Percentiles rank a stretch among this genome's conserved stretches.
Conservation (phyloP, 2,113 vertebrate genomes). For the Heterocephalus glaber region DNA sequence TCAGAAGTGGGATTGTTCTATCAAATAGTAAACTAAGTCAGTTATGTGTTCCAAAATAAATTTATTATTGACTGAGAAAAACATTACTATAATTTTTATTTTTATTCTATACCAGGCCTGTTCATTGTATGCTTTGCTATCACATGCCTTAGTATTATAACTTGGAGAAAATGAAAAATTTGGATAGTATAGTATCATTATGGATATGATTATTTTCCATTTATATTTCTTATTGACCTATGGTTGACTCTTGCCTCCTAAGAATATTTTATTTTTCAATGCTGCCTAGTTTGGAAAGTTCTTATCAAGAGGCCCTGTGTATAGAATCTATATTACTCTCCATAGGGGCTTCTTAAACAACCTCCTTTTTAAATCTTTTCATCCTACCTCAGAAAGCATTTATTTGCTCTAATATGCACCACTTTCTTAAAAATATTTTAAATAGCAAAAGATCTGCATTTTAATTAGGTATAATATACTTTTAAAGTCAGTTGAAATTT, state of each 20-base stretch:
- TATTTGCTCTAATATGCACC: constrained; percentile 47
- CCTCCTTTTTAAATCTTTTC: not conserved
- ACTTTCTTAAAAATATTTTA: constrained; percentile 36
- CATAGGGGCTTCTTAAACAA: constrained; percentile 28
- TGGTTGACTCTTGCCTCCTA: not conserved
- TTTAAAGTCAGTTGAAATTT: constrained; percentile 66
- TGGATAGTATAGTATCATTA: not conserved
- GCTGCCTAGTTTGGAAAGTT: not conserved
- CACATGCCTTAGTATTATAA: not conserved
- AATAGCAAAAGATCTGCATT: constrained; percentile 60
- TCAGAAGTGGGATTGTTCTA: not conserved
- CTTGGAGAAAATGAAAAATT: not conserved
- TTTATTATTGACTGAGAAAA: not conserved
- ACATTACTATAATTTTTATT: not conserved
- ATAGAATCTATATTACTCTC: not conserved
- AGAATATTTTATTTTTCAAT: constrained; percentile 5
- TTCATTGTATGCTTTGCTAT: not conserved
- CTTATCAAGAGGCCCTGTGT: not conserved
- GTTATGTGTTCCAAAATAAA: not conserved
- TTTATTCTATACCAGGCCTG: not conserved
- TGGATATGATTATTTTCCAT: not conserved
- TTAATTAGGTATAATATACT: constrained; percentile 73
- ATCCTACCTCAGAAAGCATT: constrained; percentile 9
- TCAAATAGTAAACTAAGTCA: not conserved
- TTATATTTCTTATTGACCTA: constrained; percentile 33